phyloP scores from a whole-genome alignment of 1,140 invertebrate species.

The Lepidurus apus region DNA sequence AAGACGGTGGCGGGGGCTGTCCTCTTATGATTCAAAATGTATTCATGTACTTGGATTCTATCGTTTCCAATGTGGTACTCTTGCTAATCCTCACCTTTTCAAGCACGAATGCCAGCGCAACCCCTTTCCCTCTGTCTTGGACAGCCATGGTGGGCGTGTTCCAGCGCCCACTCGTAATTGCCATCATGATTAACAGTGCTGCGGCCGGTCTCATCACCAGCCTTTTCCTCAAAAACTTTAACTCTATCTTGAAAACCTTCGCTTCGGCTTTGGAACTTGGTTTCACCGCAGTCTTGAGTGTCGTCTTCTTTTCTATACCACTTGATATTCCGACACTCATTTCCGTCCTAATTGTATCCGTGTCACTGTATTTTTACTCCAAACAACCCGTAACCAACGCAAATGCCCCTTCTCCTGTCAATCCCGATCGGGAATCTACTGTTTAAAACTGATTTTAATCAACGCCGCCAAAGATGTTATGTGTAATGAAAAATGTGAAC shows the following conservation, averaged over 20 bases:
- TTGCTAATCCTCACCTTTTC: constrained; percentile 41
- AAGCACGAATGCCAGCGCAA: constrained; percentile 50
- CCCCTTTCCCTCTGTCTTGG: constrained; percentile 46
- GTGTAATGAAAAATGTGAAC: background rate
- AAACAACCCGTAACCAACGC: constrained; percentile 73
- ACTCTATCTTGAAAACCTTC: constrained; percentile 94
- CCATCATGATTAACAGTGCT: constrained; percentile 84
- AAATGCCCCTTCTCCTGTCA: background rate
- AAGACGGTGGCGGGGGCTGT: constrained; percentile 66
- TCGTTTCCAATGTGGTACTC: constrained; percentile 76
- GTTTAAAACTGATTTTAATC: background rate
- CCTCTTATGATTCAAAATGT: constrained; percentile 85
- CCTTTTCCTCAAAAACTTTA: constrained; percentile 85
- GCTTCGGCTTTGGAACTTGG: constrained; percentile 88
- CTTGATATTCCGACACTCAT: constrained; percentile 75
- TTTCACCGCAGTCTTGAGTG: constrained; percentile 84
- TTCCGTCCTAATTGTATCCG: constrained; percentile 75
- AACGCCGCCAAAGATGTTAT: background rate
- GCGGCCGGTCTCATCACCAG: constrained; percentile 88
- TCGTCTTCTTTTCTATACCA: constrained; percentile 79
- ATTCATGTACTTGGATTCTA: constrained; percentile 93
- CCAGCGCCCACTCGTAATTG: constrained; percentile 60
- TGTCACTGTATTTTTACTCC: constrained; percentile 79
- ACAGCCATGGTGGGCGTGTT: constrained; percentile 55
- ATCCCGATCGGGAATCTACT: background rate